Evolutionary conservation across 2,797 vertebrate genomes (phyloP), one percentile per base, ranked within the genome.

Genomic region (Xenopus petersii): DNA sequence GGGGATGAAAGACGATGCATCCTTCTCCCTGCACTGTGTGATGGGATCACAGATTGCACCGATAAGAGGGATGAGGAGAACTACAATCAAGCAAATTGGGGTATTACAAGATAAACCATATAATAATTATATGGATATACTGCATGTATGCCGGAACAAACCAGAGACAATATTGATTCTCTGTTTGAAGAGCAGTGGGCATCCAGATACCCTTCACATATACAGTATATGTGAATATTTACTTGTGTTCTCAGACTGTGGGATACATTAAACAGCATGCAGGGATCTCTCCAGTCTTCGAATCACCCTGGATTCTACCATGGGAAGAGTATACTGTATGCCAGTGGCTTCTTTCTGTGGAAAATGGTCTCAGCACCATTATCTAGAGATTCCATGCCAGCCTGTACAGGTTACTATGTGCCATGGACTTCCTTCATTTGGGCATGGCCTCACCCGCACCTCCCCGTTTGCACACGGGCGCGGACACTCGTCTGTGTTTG

Each of bases 341-440:
- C 62, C 64, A 82, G 1, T 74, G 75, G 75, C 48, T 72, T 21
- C 36, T 77, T 49, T 67, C 70, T 58, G 65, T 77, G 26, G 36
- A 58, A 16, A 70, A 77, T 16, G 94, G 93, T 61, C 91, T 95
- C 0, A 77, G n/a, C n/a, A n/a, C 94, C 73, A 82, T 99, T 62
- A 89, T 17, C 9, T 85, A 98, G 97, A 83, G 17, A 92, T 91
- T 12, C 83, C 93, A 0, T 99, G 97, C 51, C 96, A 98, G 83
- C 84, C 88, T 0, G 87, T 98, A 56, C 87, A 90, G 24, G 94
- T 98, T 65, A 93, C 97, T 86, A 95, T 98, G 93, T 99, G 97
- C 81, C 76, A 85, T 48, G 94, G 93, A 13, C 91, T 99, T 80
- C 95, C 92, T 81, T 99, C n/a, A n/a, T n/a, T n/a, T n/a, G n/a